Evolutionary conservation across 92 coral and sea anemone genomes (phyloP), one percentile per base, ranked within the genome.

Genomic region (Parazoanthus darwini): DNA sequence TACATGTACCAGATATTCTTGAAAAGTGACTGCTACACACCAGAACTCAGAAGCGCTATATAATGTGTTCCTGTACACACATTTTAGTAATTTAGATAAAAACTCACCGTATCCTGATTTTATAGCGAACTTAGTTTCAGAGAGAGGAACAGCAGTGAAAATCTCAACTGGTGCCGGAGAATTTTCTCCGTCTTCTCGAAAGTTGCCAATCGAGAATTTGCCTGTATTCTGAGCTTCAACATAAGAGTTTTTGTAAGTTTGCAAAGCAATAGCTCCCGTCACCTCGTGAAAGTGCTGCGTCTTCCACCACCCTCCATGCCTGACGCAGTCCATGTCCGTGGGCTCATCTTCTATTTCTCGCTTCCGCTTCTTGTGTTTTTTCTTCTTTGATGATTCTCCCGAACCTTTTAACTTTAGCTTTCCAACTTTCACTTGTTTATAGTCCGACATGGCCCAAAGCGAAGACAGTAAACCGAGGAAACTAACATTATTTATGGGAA

Each of bases 261-360:
- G 99, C 65, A 96, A 85, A 46, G 98, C 99, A 37, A 96, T 86
- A 20, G 82, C 88, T 4, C 98, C 93, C 3, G 93, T 91, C 5
- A 95, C 91, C 79, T 94, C 94, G 36, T 85, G 85, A 74, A 88
- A 88, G 86, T 85, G 86, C 26, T 92, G 93, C 22, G 94, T 81
- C 83, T 94, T 96, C 91, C 99, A 91, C 99, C 99, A 96, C 3
- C 99, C 98, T 0, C 99, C 99, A 54, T 96, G 99, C 59, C 93
- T 90, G 48, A 95, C 85, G 20, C 90, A 90, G 81, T 96, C 99
- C 39, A 85, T 72, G 84, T 96, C 98, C 46, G 89, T 78, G 18
- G 95, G 90, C 22, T 86, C 90, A 6, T 92, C 95, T 74, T 92
- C 96, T 78, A 85, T 95, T 68, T 94, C 92, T 46, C 94, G 94